Percentiles rank a stretch among this genome's conserved stretches.
phyloP scores from a whole-genome alignment of 2,113 vertebrate species.

The Oriolus oriolus region DNA sequence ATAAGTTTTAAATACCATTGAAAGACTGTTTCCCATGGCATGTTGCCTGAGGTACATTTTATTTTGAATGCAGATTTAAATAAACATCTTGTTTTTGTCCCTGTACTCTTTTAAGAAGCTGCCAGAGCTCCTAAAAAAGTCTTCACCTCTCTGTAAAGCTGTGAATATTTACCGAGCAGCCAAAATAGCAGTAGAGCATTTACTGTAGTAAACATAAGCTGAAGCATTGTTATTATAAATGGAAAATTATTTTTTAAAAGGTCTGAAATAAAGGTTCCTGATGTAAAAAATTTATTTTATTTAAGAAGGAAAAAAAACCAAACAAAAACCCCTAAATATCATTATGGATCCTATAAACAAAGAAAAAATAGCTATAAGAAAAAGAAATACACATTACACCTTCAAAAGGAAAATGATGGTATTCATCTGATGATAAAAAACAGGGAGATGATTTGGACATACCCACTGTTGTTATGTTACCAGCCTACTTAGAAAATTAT shows the following conservation, averaged over 20 bases:
- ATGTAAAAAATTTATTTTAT: background rate
- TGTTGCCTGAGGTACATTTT: background rate
- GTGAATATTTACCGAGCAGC: background rate
- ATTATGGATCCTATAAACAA: background rate
- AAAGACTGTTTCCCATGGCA: background rate
- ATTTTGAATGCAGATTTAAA: slow-evolving; percentile 5
- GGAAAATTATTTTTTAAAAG: background rate
- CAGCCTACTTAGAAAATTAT: background rate
- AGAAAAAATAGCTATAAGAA: background rate
- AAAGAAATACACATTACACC: background rate
- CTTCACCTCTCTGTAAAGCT: background rate
- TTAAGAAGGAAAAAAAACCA: background rate
- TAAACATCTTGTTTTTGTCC: background rate
- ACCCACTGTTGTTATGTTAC: background rate
- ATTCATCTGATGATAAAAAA: background rate
- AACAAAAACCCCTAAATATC: background rate
- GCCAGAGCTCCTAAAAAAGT: background rate
- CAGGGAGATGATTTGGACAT: background rate
- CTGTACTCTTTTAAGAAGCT: background rate
- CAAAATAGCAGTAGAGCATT: background rate
- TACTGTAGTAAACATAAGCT: background rate
- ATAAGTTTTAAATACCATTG: background rate
- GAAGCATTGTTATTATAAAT: background rate
- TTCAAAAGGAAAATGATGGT: background rate
- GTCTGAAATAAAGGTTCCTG: background rate